phyloP scores from a whole-genome alignment of 2,888 invertebrate species.

The Epinotia nisella region DNA sequence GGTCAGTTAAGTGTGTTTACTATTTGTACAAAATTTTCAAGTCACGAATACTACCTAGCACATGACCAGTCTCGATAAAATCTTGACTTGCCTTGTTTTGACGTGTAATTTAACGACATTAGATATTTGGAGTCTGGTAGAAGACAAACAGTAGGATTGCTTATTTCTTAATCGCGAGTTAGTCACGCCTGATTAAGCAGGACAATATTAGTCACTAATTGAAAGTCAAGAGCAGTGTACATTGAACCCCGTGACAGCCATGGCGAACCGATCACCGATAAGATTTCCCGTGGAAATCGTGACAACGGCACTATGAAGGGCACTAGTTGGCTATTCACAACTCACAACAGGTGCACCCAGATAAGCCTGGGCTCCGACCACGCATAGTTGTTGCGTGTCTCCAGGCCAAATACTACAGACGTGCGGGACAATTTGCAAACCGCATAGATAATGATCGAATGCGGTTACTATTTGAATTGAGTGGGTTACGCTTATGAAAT shows the following conservation, averaged over 20 bases:
- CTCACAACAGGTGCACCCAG: neutral
- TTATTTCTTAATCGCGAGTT: constrained; percentile 1
- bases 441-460: constrained; percentile 4
- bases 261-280: constrained; percentile 33
- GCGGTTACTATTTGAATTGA: neutral
- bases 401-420: neutral
- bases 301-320: constrained; percentile 25
- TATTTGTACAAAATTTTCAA: too few relatives aligned
- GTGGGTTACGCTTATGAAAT: neutral
- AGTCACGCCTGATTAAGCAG: constrained; percentile 16
- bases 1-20: too few relatives aligned
- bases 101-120: neutral
- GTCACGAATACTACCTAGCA: too few relatives aligned
- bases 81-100: neutral
- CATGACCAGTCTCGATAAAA: too few relatives aligned
- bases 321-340: neutral
- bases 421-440: neutral
- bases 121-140: neutral
- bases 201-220: constrained; percentile 17
- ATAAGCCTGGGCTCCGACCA: neutral
- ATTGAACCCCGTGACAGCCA: constrained; percentile 19
- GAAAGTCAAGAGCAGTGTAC: constrained; percentile 22
- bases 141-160: too few relatives aligned
- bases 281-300: constrained; percentile 34
- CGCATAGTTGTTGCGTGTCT: neutral